Evolutionary conservation across 2,797 vertebrate species (phyloP), one percentile per base, ranked within the genome.

Genomic region (Malurus leucopterus): DNA sequence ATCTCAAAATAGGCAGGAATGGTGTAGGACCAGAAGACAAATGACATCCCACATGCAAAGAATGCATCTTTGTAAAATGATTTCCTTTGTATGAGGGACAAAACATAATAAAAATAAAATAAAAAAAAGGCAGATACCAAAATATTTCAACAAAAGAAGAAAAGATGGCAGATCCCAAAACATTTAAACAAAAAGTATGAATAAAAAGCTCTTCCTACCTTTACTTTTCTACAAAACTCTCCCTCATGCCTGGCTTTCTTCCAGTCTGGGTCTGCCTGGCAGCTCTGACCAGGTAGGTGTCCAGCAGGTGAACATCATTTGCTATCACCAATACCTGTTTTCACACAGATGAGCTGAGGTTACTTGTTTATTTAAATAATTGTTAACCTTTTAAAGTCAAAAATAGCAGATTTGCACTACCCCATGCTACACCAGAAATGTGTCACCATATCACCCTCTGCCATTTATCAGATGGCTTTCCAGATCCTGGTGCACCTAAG

Each of bases 31-130:
- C 62, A 22, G 29, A 65, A 55, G 21, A 69, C 8, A 80, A 69
- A 41, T 10, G 1, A 34, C 0, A 11, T 13, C 29, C 15, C 6
- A 22, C 8, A 4, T 10, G 6, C 0, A 8, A 71, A 73, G 18
- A 44, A 47, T 26, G 2, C 5, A 26, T 2, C 6, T 67, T 22
- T 40, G 18, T 44, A 32, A 87, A 84, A 85, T 38, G 5, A 65
- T 20, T 61, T 19, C 13, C 27, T 51, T 57, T 20, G 9, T 7
- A 18, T 7, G 11, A 44, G 5, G 23, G 34, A 58, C 0, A 4
- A 89, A 73, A 49, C 1, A 40, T 1, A 22, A 22, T 1, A 10
- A 53, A 59, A 74, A 3, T 0, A 49, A 68, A 50, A n/a, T 3
- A 20, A 23, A 23, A 46, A 73, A 71, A 15, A 38, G 1, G 10